Base-by-base conservation (phyloP, 2,113 vertebrate genomes). In the Rana temporaria region DNA sequence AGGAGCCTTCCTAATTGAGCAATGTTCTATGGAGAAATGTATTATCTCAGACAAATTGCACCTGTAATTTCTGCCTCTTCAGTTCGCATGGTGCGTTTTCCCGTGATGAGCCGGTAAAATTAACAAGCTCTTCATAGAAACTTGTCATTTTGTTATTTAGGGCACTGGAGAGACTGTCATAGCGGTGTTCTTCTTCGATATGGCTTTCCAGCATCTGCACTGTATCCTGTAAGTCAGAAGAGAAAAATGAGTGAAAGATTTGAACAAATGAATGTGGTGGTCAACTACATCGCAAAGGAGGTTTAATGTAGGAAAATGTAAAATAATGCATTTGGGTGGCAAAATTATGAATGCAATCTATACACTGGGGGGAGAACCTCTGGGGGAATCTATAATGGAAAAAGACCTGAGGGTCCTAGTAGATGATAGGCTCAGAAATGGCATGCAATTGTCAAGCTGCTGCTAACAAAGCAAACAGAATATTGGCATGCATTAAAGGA, bases 61-160 rank as follows among this genome's bases (percentile, higher is more conserved):
- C 93, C 92, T 91, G 86, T 56, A 90, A 85, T 73, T 89, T 88
- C 87, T 88, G 68, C 24, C 87, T 59, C 2, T 83, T 89, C 85
- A 88, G 78, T 38, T 91, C 86, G 81, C 52, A 16, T 69, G 86
- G 71, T 68, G 20, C 30, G 57, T 85, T 84, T 63, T 86, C 81
- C 79, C 56, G 1, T 83, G 87, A 34, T 69, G 62, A 60, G 79
- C 85, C 81, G 79, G 84, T 80, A 83, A 85, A 79, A 65, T 56
- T 62, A 72, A 24, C 34, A 79, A 89, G 56, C 22, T 91, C 83
- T 85, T 89, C 79, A n/a, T 87, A 87, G 63, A 89, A 8, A 53
- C 4, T 62, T 67, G 90, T 84, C 82, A 92, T 84, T 0, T 86
- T 73, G 32, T 80, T 60, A 63, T 85, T 89, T 55, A 93, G 85